Base-by-base conservation (phyloP, 1,140 invertebrate species). In the Gonioctena quinquepunctata region DNA sequence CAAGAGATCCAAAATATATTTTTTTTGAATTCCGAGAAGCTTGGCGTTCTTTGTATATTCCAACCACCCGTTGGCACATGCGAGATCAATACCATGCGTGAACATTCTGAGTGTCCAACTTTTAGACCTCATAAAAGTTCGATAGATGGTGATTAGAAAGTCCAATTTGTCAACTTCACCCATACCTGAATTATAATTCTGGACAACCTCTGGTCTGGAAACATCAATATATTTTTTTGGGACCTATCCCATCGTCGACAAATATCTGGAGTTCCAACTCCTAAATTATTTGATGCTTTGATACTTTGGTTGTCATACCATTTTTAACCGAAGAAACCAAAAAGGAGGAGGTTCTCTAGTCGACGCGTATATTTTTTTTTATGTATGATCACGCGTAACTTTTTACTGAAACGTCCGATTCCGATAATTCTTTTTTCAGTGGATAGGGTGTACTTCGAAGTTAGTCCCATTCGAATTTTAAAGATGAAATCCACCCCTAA, bases 91-190 rank as follows among this genome's bases (percentile, higher is more conserved):
- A 18, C 54, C 69, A 77, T 81, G 79, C 57, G 70, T 73, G n/a
- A 81, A 72, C 69, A 80, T 70, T 61, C 76, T 67, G 19, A 81
- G 42, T 42, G 77, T 81, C 78, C 79, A 81, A 76, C 80, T n/a
- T n/a, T n/a, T 67, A 11, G 74, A 80, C 70, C 67, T 72, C 23
- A 81, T 74, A 49, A 77, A 79, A 11, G 74, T 80, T 23, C 75
- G 23, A 62, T 81, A 80, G 7, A 73, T 28, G 52, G 65, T 56
- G 22, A 78, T 64, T 8, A 73, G 54, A 50, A 71, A 70, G 72
- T 83, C 80, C 56, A 80, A 61, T 18, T 77, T 72, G 71, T 83
- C 81, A 13, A 84, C 82, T 61, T 79, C 82, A 49, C 82, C 83
- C 80, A 83, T 83, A 7, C 73, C 74, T 56, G 78, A 73, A 73